Conservation (phyloP, 2,888 invertebrate species). For the Limnephilus lunatus region DNA sequence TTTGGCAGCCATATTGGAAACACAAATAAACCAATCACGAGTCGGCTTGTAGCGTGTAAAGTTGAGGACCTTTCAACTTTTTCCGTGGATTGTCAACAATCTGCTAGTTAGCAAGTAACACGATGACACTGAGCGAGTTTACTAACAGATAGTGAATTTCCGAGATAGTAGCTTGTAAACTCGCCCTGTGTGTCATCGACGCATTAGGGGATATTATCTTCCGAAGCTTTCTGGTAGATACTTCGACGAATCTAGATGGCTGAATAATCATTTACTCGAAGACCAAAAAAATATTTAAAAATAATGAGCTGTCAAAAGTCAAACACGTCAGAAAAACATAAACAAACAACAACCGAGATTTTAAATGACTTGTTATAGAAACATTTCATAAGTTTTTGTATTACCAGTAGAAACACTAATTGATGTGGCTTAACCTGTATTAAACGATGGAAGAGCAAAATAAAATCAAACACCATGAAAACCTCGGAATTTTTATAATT, state of each 20-base stretch:
- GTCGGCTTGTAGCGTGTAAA: no score
- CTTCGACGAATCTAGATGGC: not conserved
- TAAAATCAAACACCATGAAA: not conserved
- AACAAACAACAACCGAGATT: not conserved
- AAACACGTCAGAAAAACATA: not conserved
- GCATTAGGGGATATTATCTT: no score
- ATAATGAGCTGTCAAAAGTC: constrained; percentile 7
- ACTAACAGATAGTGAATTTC: no score
- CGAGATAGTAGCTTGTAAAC: no score
- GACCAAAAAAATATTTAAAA: not conserved
- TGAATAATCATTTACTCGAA: not conserved
- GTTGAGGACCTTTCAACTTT: no score
- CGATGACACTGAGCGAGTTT: no score
- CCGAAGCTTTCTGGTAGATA: not conserved
- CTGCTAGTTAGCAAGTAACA: no score
- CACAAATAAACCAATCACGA: no score
- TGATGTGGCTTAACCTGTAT: not conserved
- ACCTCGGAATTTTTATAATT: constrained; percentile 13
- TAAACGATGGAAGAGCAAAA: constrained; percentile 15
- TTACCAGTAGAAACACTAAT: not conserved
- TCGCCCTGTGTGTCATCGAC: no score
- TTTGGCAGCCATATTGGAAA: no score
- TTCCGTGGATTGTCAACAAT: no score
- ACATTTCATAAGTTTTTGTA: not conserved
- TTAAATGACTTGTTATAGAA: not conserved